Evolutionary conservation across 2,113 vertebrate genomes (phyloP).

Genomic region (Stomatorhinus ivindoensis): DNA sequence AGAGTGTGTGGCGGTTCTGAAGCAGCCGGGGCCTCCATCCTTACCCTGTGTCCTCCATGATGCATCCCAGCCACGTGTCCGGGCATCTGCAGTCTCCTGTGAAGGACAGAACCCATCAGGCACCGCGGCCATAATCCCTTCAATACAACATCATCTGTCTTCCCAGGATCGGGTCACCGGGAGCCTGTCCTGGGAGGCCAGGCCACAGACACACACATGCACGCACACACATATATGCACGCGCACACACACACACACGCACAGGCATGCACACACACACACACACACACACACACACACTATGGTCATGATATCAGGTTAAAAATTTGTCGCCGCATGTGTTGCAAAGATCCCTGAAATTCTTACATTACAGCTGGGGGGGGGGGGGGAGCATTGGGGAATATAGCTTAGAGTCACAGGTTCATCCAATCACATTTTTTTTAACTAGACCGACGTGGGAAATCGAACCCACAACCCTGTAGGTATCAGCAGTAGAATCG

Average conservation of each 20-base stretch:
- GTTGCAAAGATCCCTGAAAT: not conserved
- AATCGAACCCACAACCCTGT: not conserved
- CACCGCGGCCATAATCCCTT: not conserved
- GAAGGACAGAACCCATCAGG: not conserved
- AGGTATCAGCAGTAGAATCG: not conserved
- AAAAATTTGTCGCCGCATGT: not conserved
- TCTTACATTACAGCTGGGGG: not conserved
- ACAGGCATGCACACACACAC: too few species aligned
- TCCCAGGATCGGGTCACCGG: not conserved
- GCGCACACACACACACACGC: too few species aligned
- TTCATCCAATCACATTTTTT: not conserved
- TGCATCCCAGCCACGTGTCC: slow-evolving; percentile 86
- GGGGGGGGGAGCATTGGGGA: not conserved
- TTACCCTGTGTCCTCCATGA: slow-evolving; percentile 96
- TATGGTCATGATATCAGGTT: not conserved
- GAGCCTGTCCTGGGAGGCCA: not conserved
- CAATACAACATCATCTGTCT: not conserved
- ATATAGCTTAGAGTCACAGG: not conserved
- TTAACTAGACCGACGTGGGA: not conserved
- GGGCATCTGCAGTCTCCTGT: slow-evolving; percentile 86
- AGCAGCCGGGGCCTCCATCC: slow-evolving; percentile 5
- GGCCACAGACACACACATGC: not conserved
- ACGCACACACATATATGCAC: too few species aligned
- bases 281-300: not conserved
- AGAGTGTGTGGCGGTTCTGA: not conserved